Percentiles rank a stretch among this genome's conserved stretches.
These are phyloP conservation scores for Trichogramma evanescens DNA, from an alignment of 2,888 invertebrate species.

Conservation along the genomic window DNA sequence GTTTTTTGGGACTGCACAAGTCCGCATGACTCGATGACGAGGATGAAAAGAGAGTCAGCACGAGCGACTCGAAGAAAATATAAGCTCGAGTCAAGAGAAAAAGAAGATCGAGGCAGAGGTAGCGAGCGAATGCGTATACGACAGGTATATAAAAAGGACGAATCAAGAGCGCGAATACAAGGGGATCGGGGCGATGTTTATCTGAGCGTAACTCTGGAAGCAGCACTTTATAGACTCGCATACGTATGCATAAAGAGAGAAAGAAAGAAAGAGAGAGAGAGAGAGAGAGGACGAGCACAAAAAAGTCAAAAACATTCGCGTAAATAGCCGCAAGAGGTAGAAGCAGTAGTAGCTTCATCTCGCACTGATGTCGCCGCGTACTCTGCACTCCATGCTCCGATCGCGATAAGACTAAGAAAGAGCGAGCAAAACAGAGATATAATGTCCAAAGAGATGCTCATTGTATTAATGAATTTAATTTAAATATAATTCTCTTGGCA, in stretches of 20 bases:
- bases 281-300: not conserved
- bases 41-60: too few species aligned
- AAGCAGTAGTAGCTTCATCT: not conserved
- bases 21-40: too few species aligned
- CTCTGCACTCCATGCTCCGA: not conserved
- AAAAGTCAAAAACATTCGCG: not conserved
- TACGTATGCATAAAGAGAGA: not conserved
- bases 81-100: not conserved
- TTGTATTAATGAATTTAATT: too few species aligned
- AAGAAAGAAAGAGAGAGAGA: not conserved
- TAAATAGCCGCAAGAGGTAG: slow-evolving; percentile 3
- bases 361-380: not conserved
- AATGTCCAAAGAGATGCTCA: too few species aligned
- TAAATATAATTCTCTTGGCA: too few species aligned
- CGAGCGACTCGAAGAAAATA: too few species aligned
- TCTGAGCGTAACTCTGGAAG: slow-evolving; percentile 11
- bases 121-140: not conserved
- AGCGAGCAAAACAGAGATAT: too few species aligned
- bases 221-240: not conserved
- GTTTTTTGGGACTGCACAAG: too few species aligned
- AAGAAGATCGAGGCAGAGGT: not conserved
- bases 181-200: slow-evolving; percentile 13
- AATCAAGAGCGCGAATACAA: slow-evolving; percentile 3
- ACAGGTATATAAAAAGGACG: not conserved
- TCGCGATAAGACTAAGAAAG: slow-evolving; percentile 6